phyloP scores from a whole-genome alignment of 2,113 vertebrate species.

The Motacilla alba region DNA sequence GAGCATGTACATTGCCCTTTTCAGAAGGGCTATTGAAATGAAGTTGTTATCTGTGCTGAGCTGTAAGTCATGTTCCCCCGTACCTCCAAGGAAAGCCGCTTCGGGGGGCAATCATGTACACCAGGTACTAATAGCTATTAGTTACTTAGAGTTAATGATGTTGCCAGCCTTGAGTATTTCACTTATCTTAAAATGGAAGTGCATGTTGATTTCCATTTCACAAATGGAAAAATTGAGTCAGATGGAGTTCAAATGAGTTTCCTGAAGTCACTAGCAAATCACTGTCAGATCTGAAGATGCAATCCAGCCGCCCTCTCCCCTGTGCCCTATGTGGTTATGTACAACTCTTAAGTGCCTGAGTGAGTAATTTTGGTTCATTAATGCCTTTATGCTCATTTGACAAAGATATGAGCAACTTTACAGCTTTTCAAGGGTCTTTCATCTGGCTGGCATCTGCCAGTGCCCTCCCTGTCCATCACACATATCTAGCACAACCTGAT shows the following conservation, averaged over 20 bases:
- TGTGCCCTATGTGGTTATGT: background rate
- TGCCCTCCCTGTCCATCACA: background rate
- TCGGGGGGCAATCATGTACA: background rate
- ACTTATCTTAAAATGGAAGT: conserved; percentile 49
- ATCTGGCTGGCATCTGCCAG: background rate
- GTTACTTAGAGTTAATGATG: conserved; percentile 44
- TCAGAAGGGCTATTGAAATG: background rate
- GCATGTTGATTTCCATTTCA: conserved; percentile 48
- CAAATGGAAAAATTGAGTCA: conserved; percentile 60
- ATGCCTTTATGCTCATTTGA: background rate
- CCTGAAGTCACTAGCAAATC: conserved; percentile 36
- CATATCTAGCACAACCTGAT: background rate
- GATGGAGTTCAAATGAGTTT: conserved; percentile 38
- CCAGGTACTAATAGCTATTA: conserved; percentile 42
- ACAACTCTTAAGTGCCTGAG: background rate
- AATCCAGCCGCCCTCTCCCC: background rate
- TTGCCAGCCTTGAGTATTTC: conserved; percentile 27
- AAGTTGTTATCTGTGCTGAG: conserved; percentile 41
- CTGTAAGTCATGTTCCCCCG: background rate
- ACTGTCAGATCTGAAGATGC: conserved; percentile 20
- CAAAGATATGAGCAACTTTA: background rate
- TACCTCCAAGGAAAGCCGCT: background rate
- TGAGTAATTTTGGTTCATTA: background rate
- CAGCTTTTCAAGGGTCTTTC: background rate
- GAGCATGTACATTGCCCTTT: background rate